Evolutionary conservation across 2,888 invertebrate species (phyloP), one percentile per base, ranked within the genome.

Genomic region (Eristalinus aeneus): DNA sequence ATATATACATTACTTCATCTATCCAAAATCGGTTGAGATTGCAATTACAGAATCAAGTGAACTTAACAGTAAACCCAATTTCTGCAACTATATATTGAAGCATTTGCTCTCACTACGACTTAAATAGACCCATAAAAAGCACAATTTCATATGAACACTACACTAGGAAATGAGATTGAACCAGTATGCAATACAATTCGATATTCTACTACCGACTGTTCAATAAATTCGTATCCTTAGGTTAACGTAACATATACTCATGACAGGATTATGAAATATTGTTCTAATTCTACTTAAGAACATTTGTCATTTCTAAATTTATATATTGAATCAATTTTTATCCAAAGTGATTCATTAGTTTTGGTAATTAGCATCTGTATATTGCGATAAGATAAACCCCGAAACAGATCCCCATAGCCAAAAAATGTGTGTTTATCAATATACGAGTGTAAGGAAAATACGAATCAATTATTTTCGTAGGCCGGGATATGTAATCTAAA

Each of bases 331-430:
- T 1, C 53, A 60, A 20, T 60, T 67, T 67, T 60, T 46, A 60
- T 60, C 61, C 32, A 31, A 58, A 79, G 61, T 67, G 67, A 67
- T 79, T 79, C 79, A 79, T 79, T 79, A 79, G 73, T 61, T 79
- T 67, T 22, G 60, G 65, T 79, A 79, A 79, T 79, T 79, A 60
- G 46, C 67, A 10, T 27, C 27, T 5, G 27, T 60, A 34, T 20
- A 72, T 60, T 23, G 8, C n/a, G 65, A 65, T 72, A 34, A 54
- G 78, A 79, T 79, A 60, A 79, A 63, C 64, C 63, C 34, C 10
- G 23, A 46, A 34, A 67, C 9, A 8, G 54, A 58, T 71, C 60
- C 53, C 6, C 6, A 23, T 4, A n/a, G 9, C 31, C 9, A 46
- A 60, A 60, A 31, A 31, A 12, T 34, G n/a, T 71, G 20, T 75